Percentiles rank a stretch among this genome's conserved stretches.
phyloP scores from a whole-genome alignment of 2,797 vertebrate species.

The Yasuhikotakia modesta region DNA sequence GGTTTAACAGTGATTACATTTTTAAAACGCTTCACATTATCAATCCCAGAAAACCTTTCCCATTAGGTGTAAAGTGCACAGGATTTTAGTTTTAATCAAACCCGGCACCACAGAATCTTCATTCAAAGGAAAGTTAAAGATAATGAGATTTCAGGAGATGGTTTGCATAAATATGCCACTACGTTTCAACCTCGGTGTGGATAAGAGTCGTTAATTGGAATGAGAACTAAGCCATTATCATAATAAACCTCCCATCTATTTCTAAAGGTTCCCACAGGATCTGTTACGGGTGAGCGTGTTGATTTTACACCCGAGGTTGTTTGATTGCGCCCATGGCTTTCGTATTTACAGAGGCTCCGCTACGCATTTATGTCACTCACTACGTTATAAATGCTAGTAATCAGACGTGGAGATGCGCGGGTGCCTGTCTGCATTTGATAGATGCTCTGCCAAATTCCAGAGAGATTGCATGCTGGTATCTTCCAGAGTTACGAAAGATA shows the following conservation, averaged over 20 bases:
- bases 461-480: slow-evolving; percentile 45
- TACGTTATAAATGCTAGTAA: slow-evolving; percentile 27
- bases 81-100: too few species aligned
- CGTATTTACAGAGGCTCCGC: slow-evolving; percentile 9
- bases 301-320: not conserved
- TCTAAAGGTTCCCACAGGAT: slow-evolving; percentile 20
- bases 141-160: slow-evolving; percentile 41
- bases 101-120: too few species aligned
- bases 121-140: too few species aligned
- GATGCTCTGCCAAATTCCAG: slow-evolving; percentile 32
- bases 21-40: not conserved
- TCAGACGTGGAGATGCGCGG: slow-evolving; percentile 21
- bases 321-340: not conserved
- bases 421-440: slow-evolving; percentile 35
- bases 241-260: slow-evolving; percentile 45
- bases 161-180: slow-evolving; percentile 41
- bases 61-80: not conserved
- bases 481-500: slow-evolving; percentile 48
- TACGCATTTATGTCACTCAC: too few species aligned
- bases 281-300: too few species aligned
- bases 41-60: not conserved
- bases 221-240: slow-evolving; percentile 47
- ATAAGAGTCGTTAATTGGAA: slow-evolving; percentile 51
- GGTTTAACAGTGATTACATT: too few species aligned
- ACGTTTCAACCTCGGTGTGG: slow-evolving; percentile 31